phyloP scores from a whole-genome alignment of 1,140 invertebrate species.

The Philopotamus ludificatus region DNA sequence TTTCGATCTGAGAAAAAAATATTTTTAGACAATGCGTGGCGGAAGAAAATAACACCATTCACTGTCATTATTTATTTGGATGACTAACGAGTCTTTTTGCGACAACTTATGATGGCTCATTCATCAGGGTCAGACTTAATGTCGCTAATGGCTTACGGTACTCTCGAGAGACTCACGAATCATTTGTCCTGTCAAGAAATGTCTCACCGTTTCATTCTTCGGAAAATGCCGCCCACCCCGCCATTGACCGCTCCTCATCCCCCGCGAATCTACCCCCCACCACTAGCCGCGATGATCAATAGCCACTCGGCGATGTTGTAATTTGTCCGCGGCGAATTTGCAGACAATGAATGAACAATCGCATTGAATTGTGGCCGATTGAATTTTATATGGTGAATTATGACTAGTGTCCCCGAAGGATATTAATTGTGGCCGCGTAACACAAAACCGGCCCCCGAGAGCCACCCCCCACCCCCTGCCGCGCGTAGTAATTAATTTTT shows the following conservation, averaged over 20 bases:
- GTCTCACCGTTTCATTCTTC: not conserved
- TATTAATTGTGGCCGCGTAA: slow-evolving; percentile 3
- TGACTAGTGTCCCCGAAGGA: not conserved
- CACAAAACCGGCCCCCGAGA: not conserved
- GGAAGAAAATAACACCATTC: no score
- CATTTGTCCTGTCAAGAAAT: not conserved
- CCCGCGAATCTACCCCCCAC: no score
- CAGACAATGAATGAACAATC: not conserved
- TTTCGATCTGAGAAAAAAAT: no score
- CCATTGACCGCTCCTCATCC: no score
- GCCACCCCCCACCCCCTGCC: not conserved
- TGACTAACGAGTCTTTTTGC: not conserved
- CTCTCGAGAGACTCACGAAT: not conserved
- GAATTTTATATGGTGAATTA: not conserved
- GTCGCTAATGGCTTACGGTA: not conserved
- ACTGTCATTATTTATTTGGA: not conserved
- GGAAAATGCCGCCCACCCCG: not conserved
- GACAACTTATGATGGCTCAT: not conserved
- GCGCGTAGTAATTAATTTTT: not conserved
- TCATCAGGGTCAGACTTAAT: not conserved
- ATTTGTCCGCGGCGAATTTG: not conserved
- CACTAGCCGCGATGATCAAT: no score
- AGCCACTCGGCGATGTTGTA: not conserved
- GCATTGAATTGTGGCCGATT: not conserved
- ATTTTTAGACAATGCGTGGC: no score